phyloP scores from a whole-genome alignment of 2,113 vertebrate species.

The Lamprotornis superbus region DNA sequence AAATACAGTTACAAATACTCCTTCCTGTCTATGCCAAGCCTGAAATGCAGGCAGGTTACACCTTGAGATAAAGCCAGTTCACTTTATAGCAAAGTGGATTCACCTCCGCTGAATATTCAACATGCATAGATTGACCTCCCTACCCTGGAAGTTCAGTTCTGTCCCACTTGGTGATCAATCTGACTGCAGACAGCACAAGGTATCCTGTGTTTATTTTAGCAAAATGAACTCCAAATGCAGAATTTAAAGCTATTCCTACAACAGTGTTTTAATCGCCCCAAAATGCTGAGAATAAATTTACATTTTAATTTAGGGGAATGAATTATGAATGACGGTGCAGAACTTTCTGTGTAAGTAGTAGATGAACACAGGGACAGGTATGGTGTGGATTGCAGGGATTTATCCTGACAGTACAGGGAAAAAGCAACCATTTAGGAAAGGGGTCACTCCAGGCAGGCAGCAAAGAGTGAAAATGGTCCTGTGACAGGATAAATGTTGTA shows the following conservation, averaged over 20 bases:
- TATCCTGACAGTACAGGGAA: background rate
- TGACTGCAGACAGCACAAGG: background rate
- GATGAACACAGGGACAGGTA: background rate
- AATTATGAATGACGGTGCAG: slow-evolving; percentile 28
- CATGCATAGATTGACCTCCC: background rate
- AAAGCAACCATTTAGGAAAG: background rate
- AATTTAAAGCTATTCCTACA: background rate
- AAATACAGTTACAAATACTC: background rate
- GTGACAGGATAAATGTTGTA: background rate
- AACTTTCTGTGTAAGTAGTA: background rate
- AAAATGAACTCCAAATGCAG: background rate
- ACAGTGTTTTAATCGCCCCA: slow-evolving; percentile 16
- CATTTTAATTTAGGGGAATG: slow-evolving; percentile 60
- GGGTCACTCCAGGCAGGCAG: background rate
- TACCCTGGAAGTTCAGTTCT: background rate
- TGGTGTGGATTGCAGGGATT: background rate
- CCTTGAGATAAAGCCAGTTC: background rate
- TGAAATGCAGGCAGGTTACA: background rate
- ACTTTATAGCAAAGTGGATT: background rate
- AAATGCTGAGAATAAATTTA: slow-evolving; percentile 27
- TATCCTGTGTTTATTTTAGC: background rate
- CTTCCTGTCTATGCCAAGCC: background rate
- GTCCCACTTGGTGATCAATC: background rate
- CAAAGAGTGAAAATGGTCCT: background rate
- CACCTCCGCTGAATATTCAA: background rate